A percentile compares a stretch with the other conserved stretches of the same genome.
phyloP scores from a whole-genome alignment of 1,140 invertebrate species.

The Drosophila pseudoananassae region DNA sequence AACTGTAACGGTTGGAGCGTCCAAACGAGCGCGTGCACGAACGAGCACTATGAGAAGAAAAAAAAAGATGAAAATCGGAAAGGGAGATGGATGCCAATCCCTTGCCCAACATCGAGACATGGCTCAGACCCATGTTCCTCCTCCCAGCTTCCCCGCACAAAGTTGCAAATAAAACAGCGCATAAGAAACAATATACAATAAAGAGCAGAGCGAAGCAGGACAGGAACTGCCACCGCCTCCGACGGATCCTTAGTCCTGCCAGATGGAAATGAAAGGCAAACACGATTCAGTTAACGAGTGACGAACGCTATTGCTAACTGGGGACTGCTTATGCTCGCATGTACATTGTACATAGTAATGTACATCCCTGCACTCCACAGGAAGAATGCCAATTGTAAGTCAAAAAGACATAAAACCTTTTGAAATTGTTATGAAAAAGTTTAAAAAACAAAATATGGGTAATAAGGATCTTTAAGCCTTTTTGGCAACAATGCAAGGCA shows the following conservation, averaged over 20 bases:
- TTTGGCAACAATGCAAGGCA: too few species aligned
- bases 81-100: constrained; percentile 60
- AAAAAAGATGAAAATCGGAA: constrained; percentile 15
- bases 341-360: constrained; percentile 9
- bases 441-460: background rate
- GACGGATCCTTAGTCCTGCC: constrained; percentile 42
- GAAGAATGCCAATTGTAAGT: background rate
- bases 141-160: constrained; percentile 40
- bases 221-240: constrained; percentile 15
- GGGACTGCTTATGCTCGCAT: constrained; percentile 67
- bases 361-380: constrained; percentile 20
- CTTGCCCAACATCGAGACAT: constrained; percentile 5
- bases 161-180: constrained; percentile 81
- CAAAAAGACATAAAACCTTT: background rate
- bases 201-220: constrained; percentile 49
- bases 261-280: constrained; percentile 82
- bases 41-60: constrained; percentile 60
- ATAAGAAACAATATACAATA: constrained; percentile 81
- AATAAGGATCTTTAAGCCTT: background rate
- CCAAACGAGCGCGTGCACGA: constrained; percentile 72
- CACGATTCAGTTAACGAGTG: constrained; percentile 81
- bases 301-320: constrained; percentile 80
- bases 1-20: constrained; percentile 73
- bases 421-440: background rate
- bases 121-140: background rate